Percentiles rank a stretch among this genome's conserved stretches.
Conservation (phyloP, 2,113 vertebrate species). For the Corythornis madagascariensis region DNA sequence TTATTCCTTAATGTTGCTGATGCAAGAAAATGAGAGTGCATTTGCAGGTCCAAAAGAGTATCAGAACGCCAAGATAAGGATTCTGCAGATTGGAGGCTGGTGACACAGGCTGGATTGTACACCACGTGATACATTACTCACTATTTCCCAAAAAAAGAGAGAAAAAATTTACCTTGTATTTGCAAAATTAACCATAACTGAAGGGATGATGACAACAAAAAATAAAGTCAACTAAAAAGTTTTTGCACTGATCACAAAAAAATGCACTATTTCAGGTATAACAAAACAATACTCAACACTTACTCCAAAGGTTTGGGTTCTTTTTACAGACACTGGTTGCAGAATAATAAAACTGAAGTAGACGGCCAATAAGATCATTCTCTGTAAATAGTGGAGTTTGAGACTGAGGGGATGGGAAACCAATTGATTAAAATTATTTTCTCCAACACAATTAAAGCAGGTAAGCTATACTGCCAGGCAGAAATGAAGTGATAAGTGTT, state of each 20-base stretch:
- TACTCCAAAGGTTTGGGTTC: not conserved
- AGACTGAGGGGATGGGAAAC: not conserved
- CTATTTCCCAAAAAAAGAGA: not conserved
- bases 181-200: not conserved
- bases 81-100: not conserved
- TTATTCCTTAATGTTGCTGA: not conserved
- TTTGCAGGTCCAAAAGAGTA: not conserved
- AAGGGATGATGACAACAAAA: not conserved
- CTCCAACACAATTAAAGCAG: not conserved
- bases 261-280: not conserved
- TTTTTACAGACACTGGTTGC: not conserved
- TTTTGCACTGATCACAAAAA: not conserved
- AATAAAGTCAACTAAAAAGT: not conserved
- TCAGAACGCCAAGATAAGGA: rapidly evolving
- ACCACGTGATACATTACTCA: rapidly evolving
- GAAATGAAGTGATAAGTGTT: not conserved
- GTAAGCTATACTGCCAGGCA: not conserved
- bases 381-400: not conserved
- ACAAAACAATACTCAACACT: not conserved
- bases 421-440: not conserved
- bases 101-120: not conserved
- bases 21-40: not conserved
- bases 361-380: not conserved
- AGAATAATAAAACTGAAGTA: not conserved
- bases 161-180: not conserved